phyloP scores from a whole-genome alignment of 2,113 vertebrate genomes.

The Malurus cyaneus region DNA sequence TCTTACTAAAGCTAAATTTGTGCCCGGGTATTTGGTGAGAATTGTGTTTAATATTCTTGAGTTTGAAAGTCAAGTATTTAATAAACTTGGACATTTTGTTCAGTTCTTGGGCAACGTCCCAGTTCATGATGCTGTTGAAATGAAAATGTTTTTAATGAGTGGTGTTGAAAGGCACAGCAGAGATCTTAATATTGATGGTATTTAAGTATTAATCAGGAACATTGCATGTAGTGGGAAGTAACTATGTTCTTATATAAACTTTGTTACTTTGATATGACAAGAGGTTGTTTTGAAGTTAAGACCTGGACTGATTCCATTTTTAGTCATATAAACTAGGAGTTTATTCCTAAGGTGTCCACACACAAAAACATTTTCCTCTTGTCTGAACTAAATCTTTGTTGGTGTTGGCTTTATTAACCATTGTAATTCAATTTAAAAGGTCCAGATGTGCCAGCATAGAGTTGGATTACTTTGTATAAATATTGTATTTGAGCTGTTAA shows the following conservation, averaged over 20 bases:
- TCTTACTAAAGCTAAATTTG: neutral
- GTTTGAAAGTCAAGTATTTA: neutral
- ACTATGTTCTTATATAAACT: neutral
- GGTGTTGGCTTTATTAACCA: neutral
- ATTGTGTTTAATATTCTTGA: neutral
- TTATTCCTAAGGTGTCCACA: neutral
- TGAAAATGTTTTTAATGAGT: neutral
- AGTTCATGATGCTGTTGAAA: neutral
- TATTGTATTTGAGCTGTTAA: neutral
- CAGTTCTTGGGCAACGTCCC: neutral
- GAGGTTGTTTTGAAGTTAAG: neutral
- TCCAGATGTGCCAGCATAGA: neutral
- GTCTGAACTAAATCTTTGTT: neutral
- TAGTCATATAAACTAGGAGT: neutral
- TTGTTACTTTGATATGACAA: neutral
- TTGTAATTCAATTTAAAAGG: neutral
- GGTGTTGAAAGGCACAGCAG: neutral
- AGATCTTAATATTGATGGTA: neutral
- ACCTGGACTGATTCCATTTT: neutral
- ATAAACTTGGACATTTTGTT: neutral
- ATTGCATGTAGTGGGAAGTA: neutral
- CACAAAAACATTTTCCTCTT: neutral
- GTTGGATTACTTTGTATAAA: neutral
- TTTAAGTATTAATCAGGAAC: neutral
- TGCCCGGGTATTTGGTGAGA: neutral